Conservation (phyloP, 2,797 vertebrate genomes). For the Enteromius paludinosus region DNA sequence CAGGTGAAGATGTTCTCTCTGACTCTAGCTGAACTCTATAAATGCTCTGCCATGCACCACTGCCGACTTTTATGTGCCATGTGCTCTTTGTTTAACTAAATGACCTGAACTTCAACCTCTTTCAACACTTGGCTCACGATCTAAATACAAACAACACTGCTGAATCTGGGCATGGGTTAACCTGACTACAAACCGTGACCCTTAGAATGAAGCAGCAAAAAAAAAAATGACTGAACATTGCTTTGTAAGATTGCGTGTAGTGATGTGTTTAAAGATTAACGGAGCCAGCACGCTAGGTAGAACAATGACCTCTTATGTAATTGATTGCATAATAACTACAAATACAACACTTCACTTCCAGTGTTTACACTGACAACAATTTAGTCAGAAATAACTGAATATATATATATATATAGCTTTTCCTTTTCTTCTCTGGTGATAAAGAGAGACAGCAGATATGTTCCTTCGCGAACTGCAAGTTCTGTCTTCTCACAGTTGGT, state of each 20-base stretch:
- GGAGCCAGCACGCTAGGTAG: neutral
- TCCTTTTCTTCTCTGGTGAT: neutral
- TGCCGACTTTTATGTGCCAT: conserved; percentile 8
- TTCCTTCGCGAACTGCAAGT: neutral
- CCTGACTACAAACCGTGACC: conserved; percentile 60
- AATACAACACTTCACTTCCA: conserved; percentile 33
- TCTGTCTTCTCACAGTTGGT: neutral
- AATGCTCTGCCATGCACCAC: neutral
- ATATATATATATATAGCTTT: neutral
- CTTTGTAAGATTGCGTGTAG: conserved; percentile 11
- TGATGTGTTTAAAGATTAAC: neutral
- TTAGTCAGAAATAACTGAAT: neutral
- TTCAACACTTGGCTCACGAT: conserved; percentile 29
- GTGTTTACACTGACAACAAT: conserved; percentile 48
- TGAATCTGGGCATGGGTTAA: conserved; percentile 65
- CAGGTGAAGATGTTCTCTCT: neutral
- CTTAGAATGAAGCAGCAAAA: conserved; percentile 57
- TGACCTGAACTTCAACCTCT: conserved; percentile 50
- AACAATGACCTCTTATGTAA: conserved; percentile 62
- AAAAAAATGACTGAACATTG: conserved; percentile 13
- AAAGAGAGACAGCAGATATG: neutral
- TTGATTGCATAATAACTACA: conserved; percentile 32
- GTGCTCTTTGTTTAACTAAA: conserved; percentile 46
- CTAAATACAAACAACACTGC: conserved; percentile 13
- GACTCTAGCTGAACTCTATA: neutral